phyloP scores from a whole-genome alignment of 2,888 invertebrate genomes.

The Habroteleia sp. region DNA sequence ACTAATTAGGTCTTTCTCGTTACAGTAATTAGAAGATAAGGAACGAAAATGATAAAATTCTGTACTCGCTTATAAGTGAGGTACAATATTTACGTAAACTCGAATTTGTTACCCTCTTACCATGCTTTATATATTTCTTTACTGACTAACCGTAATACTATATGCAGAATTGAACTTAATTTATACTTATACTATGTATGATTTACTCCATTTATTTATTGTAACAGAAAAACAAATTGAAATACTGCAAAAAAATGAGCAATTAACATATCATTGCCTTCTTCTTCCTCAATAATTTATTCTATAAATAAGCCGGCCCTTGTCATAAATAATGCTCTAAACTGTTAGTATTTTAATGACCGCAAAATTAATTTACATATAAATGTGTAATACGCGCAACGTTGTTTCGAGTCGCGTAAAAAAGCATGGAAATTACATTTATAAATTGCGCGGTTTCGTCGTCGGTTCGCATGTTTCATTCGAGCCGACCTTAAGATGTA shows the following conservation, averaged over 20 bases:
- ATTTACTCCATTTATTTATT: too few relatives aligned
- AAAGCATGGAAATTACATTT: conserved; percentile 38
- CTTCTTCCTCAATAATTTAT: conserved; percentile 13
- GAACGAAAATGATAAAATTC: too few relatives aligned
- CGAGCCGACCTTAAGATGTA: conserved; percentile 48
- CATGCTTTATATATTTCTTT: too few relatives aligned
- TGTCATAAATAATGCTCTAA: conserved; percentile 34
- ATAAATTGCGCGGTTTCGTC: conserved; percentile 52
- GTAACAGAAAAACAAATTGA: too few relatives aligned
- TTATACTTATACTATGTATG: too few relatives aligned
- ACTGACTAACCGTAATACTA: too few relatives aligned
- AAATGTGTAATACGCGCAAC: conserved; percentile 44
- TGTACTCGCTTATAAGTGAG: too few relatives aligned
- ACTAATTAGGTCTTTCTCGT: too few relatives aligned
- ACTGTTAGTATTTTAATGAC: conserved; percentile 33
- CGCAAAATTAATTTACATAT: conserved; percentile 47
- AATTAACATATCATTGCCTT: conserved; percentile 14
- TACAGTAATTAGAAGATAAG: too few relatives aligned
- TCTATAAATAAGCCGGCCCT: conserved; percentile 19
- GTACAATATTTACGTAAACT: too few relatives aligned
- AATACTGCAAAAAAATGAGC: neutral
- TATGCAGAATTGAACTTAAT: too few relatives aligned
- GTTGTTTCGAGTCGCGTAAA: conserved; percentile 30
- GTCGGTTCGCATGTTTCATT: conserved; percentile 47
- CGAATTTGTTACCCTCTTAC: too few relatives aligned